Conservation (phyloP, 2,113 vertebrate genomes). For the Trematomus loennbergii region DNA sequence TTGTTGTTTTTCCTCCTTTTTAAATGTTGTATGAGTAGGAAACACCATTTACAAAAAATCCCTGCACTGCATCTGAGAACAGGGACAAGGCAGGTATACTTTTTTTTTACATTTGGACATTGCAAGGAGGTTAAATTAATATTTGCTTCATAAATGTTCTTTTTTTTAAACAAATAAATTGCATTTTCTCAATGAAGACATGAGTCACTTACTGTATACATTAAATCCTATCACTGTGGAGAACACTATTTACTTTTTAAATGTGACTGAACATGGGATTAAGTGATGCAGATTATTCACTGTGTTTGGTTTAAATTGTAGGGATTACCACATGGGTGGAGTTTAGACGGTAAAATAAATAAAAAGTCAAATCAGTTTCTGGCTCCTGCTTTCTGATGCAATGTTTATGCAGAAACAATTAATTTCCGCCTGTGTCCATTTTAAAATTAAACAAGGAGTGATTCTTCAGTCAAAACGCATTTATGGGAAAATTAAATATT, state of each 20-base stretch:
- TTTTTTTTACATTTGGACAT: neutral
- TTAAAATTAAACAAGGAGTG: neutral
- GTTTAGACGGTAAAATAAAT: neutral
- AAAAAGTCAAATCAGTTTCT: neutral
- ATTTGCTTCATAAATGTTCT: neutral
- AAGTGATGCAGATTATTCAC: neutral
- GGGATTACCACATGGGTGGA: neutral
- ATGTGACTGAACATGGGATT: neutral
- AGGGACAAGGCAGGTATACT: neutral
- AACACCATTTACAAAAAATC: conserved; percentile 22
- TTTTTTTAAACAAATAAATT: neutral
- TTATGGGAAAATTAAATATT: conserved; percentile 16
- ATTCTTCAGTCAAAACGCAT: conserved; percentile 30
- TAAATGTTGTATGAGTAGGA: conserved; percentile 39
- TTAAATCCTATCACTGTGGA: neutral
- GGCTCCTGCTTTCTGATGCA: neutral
- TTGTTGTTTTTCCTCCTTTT: conserved; percentile 59
- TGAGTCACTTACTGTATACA: neutral
- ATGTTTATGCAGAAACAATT: neutral
- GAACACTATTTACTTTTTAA: neutral
- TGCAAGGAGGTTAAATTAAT: neutral
- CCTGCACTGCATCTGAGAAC: neutral
- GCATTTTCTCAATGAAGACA: neutral
- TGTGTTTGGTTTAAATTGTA: neutral
- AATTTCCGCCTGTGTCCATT: neutral